A percentile compares a stretch with the other conserved stretches of the same genome.
Conservation (phyloP, 2,113 vertebrate genomes). For the Pseudorectes ferrugineus region DNA sequence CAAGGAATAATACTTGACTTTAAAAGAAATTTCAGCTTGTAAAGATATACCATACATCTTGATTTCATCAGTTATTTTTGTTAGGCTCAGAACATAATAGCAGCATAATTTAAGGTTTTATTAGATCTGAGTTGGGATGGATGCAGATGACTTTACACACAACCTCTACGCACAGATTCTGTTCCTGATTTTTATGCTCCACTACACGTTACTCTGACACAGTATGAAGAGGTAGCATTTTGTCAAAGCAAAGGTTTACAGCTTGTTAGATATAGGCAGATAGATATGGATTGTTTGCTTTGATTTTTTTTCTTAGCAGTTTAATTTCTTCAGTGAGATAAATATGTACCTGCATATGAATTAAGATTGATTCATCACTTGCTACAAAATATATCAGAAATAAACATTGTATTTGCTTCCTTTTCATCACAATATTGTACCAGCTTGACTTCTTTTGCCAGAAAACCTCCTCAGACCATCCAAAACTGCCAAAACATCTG, state of each 20-base stretch:
- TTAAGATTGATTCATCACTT: neutral
- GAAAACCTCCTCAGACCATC: neutral
- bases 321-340: neutral
- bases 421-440: slow-evolving; percentile 35
- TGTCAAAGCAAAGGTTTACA: neutral
- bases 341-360: neutral
- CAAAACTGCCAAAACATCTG: slow-evolving; percentile 15
- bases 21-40: neutral
- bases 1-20: neutral
- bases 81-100: neutral
- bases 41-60: neutral
- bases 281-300: neutral
- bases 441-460: slow-evolving; percentile 8
- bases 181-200: neutral
- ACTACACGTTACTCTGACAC: neutral
- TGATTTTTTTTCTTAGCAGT: neutral
- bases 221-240: neutral
- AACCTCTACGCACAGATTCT: neutral
- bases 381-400: slow-evolving; percentile 2
- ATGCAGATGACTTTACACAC: neutral
- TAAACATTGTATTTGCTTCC: neutral
- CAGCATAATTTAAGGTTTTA: neutral
- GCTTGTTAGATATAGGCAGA: neutral
- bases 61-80: neutral
- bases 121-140: neutral